Evolutionary conservation across 2,113 vertebrate species (phyloP).

Genomic region (Sturnus vulgaris): DNA sequence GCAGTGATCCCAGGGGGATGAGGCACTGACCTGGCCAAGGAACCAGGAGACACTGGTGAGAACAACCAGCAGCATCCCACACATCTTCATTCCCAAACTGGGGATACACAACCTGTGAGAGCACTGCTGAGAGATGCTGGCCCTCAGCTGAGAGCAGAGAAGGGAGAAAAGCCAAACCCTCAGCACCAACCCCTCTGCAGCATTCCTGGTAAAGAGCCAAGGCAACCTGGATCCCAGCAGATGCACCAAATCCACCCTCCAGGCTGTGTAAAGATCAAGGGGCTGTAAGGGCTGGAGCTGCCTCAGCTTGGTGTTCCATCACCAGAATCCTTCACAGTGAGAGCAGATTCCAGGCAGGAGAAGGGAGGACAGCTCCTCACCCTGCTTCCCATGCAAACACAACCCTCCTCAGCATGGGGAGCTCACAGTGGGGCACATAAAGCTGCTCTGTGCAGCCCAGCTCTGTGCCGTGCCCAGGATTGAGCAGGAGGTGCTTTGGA

Average conservation of each 20-base stretch:
- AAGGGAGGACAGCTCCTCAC: neutral
- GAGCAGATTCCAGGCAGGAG: neutral
- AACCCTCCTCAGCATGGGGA: neutral
- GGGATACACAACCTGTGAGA: neutral
- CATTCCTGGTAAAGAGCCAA: neutral
- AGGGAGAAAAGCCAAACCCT: neutral
- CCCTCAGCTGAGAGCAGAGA: neutral
- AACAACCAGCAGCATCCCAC: neutral
- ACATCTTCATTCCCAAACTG: fast-evolving
- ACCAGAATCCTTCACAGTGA: neutral
- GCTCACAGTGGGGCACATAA: neutral
- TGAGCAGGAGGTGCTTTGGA: neutral
- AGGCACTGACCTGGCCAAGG: neutral
- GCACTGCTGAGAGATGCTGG: neutral
- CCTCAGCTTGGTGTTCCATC: neutral
- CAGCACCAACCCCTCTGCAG: neutral
- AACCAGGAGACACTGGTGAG: neutral
- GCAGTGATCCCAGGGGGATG: neutral
- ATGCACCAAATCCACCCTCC: neutral
- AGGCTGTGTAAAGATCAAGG: neutral
- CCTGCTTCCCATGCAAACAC: neutral
- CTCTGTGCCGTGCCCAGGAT: fast-evolving
- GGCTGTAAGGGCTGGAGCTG: neutral
- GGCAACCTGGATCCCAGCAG: neutral
- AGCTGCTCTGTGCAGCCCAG: neutral